Evolutionary conservation across 1,140 invertebrate species (phyloP), one percentile per base, ranked within the genome.

Genomic region (Brachionus manjavacas): DNA sequence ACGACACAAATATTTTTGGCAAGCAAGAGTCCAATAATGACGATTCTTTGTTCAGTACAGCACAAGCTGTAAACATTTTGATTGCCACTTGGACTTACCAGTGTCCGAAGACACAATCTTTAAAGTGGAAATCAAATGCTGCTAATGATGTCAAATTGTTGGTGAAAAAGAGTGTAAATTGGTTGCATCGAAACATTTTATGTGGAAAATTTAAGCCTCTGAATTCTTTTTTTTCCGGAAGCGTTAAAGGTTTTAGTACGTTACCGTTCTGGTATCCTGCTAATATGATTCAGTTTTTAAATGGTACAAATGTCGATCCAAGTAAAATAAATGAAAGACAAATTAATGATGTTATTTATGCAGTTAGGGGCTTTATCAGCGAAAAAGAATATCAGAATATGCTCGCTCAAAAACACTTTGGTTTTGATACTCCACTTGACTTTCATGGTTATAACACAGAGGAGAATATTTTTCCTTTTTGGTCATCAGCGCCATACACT

Each of bases 161-260:
- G 0, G 81, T 87, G 11, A 46, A 84, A 8, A 85, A 85, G 49
- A 83, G 85, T 25, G 85, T 86, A 2, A 83, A 49, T 7, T 88
- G 86, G 85, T 60, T 88, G n/a, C 55, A 83, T 12, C 60, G 79
- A 2, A 85, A 87, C 60, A 83, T 86, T n/a, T 84, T 88, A 1
- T 70, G 80, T 39, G 81, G 84, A 2, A 85, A 86, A 6, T 88
- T 86, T 72, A 86, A 88, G 81, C 86, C 87, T 4, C 87, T 87
- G 85, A 88, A 88, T 46, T 86, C 87, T 46, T 88, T 88, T 84
- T 88, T 88, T 85, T 88, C 88, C 2, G 87, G 87, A 8, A 88
- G 86, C 12, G 85, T 86, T 7, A 87, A 87, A 86, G 86, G 87
- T 11, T 84, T 72, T 31, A 85, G 79, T 11, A 86, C 87, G 84